A percentile compares a stretch with the other conserved stretches of the same genome.
These are phyloP conservation scores for Cheilosia pagana DNA, from an alignment of 2,888 invertebrate species.

Conservation along the genomic window DNA sequence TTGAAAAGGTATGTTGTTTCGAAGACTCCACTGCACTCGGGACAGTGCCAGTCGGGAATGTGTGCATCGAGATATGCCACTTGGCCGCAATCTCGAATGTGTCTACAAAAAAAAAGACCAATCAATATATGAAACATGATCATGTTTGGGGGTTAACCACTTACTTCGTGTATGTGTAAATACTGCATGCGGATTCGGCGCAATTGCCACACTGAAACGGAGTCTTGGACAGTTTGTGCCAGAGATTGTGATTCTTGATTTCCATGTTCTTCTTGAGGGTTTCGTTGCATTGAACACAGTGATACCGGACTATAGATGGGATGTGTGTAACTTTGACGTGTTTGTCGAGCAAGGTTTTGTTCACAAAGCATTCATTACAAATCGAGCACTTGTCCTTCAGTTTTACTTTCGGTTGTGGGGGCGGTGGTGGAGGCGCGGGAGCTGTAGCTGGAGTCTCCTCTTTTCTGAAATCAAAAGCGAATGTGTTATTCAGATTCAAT, in stretches of 20 bases:
- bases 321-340: conserved; percentile 79
- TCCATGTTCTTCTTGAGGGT: conserved; percentile 83
- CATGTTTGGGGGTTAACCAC: background rate
- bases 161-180: conserved; percentile 79
- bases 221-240: conserved; percentile 82
- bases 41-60: conserved; percentile 81
- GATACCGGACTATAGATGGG: conserved; percentile 80
- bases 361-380: conserved; percentile 79
- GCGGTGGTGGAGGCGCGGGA: background rate
- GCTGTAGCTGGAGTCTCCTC: conserved; percentile 76
- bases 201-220: conserved; percentile 84
- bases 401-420: conserved; percentile 54
- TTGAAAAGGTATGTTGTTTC: conserved; percentile 82
- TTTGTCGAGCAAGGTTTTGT: conserved; percentile 78
- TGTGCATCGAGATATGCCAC: conserved; percentile 73
- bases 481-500: background rate
- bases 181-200: conserved; percentile 77
- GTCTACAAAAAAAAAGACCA: conserved; percentile 76
- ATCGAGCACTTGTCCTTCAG: conserved; percentile 78
- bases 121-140: background rate
- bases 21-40: conserved; percentile 80
- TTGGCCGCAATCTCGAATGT: conserved; percentile 79
- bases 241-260: conserved; percentile 83
- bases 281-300: conserved; percentile 84
- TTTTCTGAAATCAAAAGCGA: conserved; percentile 77